Evolutionary conservation across 2,888 invertebrate genomes (phyloP).

Genomic region (Conchocele bisecta): DNA sequence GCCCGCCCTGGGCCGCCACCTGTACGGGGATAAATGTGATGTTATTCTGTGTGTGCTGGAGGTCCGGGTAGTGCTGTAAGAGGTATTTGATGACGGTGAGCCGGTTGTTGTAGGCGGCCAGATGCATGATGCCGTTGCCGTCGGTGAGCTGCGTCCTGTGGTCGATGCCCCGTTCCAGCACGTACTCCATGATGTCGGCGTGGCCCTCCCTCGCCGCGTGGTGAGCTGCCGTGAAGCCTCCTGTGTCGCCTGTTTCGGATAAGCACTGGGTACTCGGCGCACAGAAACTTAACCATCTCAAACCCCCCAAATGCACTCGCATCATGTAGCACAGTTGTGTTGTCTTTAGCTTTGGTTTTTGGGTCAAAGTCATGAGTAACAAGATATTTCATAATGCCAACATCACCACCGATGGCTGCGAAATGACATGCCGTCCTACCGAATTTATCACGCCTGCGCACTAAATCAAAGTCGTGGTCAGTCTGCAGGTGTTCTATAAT

Average conservation of each 20-base stretch:
- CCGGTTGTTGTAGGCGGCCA: slow-evolving; percentile 50
- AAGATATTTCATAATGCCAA: slow-evolving; percentile 35
- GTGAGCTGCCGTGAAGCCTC: slow-evolving; percentile 43
- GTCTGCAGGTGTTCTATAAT: slow-evolving; percentile 6
- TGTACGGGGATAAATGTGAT: slow-evolving; percentile 43
- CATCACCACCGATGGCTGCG: slow-evolving; percentile 33
- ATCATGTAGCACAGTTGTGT: slow-evolving; percentile 40
- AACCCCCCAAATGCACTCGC: slow-evolving; percentile 37
- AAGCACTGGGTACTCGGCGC: slow-evolving; percentile 21
- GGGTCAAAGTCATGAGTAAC: slow-evolving; percentile 27
- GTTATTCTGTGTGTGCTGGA: slow-evolving; percentile 30
- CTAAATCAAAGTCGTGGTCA: not conserved
- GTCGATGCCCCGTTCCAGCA: slow-evolving; percentile 28
- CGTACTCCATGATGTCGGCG: slow-evolving; percentile 25
- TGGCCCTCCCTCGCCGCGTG: slow-evolving; percentile 51
- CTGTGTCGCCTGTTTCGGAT: slow-evolving; percentile 28
- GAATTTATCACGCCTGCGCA: slow-evolving; percentile 28
- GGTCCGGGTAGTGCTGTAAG: slow-evolving; percentile 26
- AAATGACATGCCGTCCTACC: slow-evolving; percentile 35
- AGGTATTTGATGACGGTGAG: slow-evolving; percentile 20
- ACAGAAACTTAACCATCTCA: slow-evolving; percentile 23
- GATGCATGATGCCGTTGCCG: slow-evolving; percentile 46
- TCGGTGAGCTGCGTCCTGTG: slow-evolving; percentile 24
- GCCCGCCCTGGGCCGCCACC: slow-evolving; percentile 34
- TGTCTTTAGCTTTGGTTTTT: slow-evolving; percentile 24